These are phyloP conservation scores for Mola mola DNA, from an alignment of 2,113 vertebrate genomes.

Conservation along the genomic window DNA sequence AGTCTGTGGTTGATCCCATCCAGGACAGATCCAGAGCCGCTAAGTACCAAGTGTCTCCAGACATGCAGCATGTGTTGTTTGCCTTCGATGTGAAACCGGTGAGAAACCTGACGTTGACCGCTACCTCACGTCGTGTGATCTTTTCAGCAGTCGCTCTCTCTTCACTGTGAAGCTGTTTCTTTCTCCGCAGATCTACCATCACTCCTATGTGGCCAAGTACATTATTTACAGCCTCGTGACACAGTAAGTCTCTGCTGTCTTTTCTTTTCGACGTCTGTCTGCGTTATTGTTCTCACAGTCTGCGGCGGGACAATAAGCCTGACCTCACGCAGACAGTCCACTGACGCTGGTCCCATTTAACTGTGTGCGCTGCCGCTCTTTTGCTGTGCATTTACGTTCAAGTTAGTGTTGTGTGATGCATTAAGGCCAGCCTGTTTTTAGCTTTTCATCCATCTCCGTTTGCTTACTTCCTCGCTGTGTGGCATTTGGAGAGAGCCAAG, in stretches of 20 bases:
- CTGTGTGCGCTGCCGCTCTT: conserved; percentile 27
- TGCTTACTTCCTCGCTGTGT: conserved; percentile 48
- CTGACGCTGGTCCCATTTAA: conserved; percentile 23
- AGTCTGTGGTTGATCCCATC: conserved; percentile 27
- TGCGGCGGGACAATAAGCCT: conserved; percentile 4
- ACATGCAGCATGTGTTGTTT: conserved; percentile 90
- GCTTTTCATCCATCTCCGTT: conserved; percentile 61
- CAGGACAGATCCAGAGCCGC: conserved; percentile 89
- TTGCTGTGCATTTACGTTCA: conserved; percentile 32
- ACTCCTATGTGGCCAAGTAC: conserved; percentile 91
- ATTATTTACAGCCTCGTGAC: conserved; percentile 87
- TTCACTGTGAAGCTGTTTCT: conserved; percentile 7
- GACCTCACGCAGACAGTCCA: conserved; percentile 14
- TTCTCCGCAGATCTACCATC: conserved; percentile 86
- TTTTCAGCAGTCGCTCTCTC: background rate
- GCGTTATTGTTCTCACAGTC: background rate
- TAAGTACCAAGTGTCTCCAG: conserved; percentile 93
- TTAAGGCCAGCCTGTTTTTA: conserved; percentile 39
- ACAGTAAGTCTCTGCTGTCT: conserved; percentile 70
- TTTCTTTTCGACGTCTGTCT: conserved; percentile 1
- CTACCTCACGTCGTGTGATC: background rate
- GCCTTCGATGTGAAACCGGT: conserved; percentile 90
- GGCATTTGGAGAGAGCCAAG: conserved; percentile 33
- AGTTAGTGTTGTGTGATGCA: background rate
- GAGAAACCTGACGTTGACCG: conserved; percentile 55